These are phyloP conservation scores for Leptinotarsa haldemani DNA, from an alignment of 2,888 invertebrate species.

Conservation along the genomic window DNA sequence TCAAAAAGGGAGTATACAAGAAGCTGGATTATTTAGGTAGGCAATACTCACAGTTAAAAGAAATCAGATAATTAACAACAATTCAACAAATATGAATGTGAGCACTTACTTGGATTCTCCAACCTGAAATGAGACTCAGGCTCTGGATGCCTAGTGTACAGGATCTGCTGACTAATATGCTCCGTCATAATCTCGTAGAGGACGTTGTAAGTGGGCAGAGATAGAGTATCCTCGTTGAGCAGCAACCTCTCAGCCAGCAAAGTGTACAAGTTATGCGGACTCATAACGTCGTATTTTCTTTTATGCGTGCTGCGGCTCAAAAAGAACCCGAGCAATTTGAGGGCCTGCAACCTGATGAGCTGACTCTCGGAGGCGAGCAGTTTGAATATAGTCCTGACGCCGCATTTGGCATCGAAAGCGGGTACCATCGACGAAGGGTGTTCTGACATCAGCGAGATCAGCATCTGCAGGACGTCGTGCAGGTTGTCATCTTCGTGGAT, in stretches of 20 bases:
- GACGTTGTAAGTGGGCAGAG: slow-evolving; percentile 97
- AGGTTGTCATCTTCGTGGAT: slow-evolving; percentile 99
- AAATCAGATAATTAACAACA: too few relatives aligned
- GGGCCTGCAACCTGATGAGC: slow-evolving; percentile 92
- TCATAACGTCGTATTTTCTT: slow-evolving; percentile 99
- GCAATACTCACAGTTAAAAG: neutral
- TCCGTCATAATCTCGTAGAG: slow-evolving; percentile 99
- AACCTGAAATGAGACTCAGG: slow-evolving; percentile 94
- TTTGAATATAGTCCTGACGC: slow-evolving; percentile 96
- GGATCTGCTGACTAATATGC: slow-evolving; percentile 94
- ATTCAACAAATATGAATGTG: neutral
- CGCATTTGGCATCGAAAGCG: slow-evolving; percentile 97
- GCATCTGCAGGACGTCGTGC: slow-evolving; percentile 96
- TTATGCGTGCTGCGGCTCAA: slow-evolving; percentile 98
- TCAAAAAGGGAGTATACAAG: too few relatives aligned
- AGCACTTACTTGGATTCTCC: slow-evolving; percentile 92
- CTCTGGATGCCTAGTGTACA: slow-evolving; percentile 93
- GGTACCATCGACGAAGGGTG: slow-evolving; percentile 99
- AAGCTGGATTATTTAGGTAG: too few relatives aligned
- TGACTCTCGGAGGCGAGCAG: slow-evolving; percentile 96
- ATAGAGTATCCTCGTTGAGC: slow-evolving; percentile 88
- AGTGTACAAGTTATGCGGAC: slow-evolving; percentile 97
- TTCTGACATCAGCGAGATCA: slow-evolving; percentile 97
- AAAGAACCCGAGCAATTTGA: slow-evolving; percentile 97
- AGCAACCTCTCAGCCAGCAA: slow-evolving; percentile 92